phyloP scores from a whole-genome alignment of 2,797 vertebrate species.

The Limnodromus scolopaceus region DNA sequence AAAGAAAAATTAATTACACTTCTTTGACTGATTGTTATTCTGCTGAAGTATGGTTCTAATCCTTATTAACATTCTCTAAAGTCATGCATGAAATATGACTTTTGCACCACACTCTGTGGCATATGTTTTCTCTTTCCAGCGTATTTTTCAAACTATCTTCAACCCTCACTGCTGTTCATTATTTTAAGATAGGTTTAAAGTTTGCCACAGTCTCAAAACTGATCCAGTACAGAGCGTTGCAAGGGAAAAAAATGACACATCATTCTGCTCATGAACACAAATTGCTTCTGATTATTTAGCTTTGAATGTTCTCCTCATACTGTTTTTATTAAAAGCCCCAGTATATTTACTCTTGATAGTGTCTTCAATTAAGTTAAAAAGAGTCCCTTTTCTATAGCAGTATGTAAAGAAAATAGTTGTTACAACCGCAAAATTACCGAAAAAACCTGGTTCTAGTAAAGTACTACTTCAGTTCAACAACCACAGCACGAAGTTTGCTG shows the following conservation, averaged over 20 bases:
- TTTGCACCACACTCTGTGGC: conserved; percentile 83
- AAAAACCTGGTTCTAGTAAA: conserved; percentile 82
- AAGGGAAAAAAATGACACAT: conserved; percentile 63
- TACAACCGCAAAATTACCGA: conserved; percentile 78
- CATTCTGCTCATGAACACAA: conserved; percentile 74
- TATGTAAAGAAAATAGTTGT: conserved; percentile 81
- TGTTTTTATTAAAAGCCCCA: conserved; percentile 79
- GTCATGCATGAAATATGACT: conserved; percentile 90
- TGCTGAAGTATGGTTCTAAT: conserved; percentile 88
- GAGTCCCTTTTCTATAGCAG: conserved; percentile 76
- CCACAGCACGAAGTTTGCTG: conserved; percentile 78
- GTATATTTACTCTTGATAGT: conserved; percentile 80
- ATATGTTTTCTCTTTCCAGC: conserved; percentile 91
- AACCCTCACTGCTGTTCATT: conserved; percentile 82
- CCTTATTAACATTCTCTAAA: conserved; percentile 92
- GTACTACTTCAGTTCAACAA: conserved; percentile 73
- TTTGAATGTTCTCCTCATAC: conserved; percentile 77
- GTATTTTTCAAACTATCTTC: conserved; percentile 87
- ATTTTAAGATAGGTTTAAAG: conserved; percentile 85
- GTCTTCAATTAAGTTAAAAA: conserved; percentile 82
- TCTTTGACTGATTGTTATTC: conserved; percentile 83
- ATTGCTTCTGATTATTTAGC: conserved; percentile 80
- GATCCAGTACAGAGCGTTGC: conserved; percentile 66
- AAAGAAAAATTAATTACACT: conserved; percentile 81
- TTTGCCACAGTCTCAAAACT: conserved; percentile 79